Evolutionary conservation across 1,140 invertebrate genomes (phyloP).

Genomic region (Drosophila athabasca): DNA sequence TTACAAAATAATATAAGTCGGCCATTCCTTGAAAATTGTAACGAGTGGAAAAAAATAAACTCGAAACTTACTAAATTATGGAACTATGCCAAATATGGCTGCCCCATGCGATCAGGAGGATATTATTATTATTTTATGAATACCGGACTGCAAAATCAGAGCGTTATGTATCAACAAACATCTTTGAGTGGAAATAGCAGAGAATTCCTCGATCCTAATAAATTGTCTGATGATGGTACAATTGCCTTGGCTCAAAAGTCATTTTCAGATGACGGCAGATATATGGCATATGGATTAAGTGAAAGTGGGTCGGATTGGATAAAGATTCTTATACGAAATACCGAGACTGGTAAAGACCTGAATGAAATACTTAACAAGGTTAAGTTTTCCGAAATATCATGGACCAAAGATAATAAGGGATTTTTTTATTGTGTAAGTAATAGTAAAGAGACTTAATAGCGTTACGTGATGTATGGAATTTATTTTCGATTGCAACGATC

Average conservation of each 20-base stretch:
- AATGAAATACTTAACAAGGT: conserved; percentile 94
- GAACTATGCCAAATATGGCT: conserved; percentile 98
- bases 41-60: conserved; percentile 89
- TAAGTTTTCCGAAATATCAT: conserved; percentile 95
- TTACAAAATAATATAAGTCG: conserved; percentile 95
- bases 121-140: conserved; percentile 97
- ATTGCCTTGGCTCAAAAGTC: conserved; percentile 90
- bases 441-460: too few relatives aligned
- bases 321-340: conserved; percentile 93
- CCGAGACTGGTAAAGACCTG: conserved; percentile 92
- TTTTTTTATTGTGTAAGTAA: conserved; percentile 95
- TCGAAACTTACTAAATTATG: conserved; percentile 93
- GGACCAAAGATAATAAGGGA: conserved; percentile 97
- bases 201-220: conserved; percentile 98
- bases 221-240: conserved; percentile 96
- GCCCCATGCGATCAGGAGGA: conserved; percentile 91
- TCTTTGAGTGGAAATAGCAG: conserved; percentile 90
- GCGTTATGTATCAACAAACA: conserved; percentile 96
- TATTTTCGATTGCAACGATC: too few relatives aligned
- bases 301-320: conserved; percentile 98
- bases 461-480: neutral
- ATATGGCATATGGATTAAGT: conserved; percentile 96
- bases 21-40: conserved; percentile 92
- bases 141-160: conserved; percentile 98
- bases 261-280: conserved; percentile 96